Evolutionary conservation across 2,888 invertebrate genomes (phyloP).

Genomic region (Thymelicus sylvestris): DNA sequence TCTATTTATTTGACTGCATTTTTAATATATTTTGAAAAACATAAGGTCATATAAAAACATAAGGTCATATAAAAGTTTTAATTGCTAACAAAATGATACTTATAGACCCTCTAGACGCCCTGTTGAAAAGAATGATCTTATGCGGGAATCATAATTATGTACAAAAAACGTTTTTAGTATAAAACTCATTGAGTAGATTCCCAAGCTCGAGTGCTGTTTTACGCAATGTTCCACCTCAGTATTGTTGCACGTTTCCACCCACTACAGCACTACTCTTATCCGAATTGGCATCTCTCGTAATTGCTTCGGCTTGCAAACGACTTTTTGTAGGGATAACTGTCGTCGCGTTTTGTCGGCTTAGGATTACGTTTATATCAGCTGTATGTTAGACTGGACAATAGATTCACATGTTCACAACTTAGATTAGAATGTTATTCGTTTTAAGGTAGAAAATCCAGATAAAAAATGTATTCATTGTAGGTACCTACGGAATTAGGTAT

Average conservation of each 20-base stretch:
- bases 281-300: conserved; percentile 26
- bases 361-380: not conserved
- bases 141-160: too few species aligned
- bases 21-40: too few species aligned
- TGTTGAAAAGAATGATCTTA: too few species aligned
- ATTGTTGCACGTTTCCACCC: conserved; percentile 24
- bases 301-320: conserved; percentile 20
- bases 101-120: too few species aligned
- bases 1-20: too few species aligned
- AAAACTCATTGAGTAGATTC: conserved; percentile 32
- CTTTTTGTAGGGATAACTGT: conserved; percentile 28
- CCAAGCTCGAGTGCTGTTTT: conserved; percentile 24
- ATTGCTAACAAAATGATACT: too few species aligned
- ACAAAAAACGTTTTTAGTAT: conserved; percentile 22
- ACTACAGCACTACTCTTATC: conserved; percentile 21
- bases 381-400: not conserved
- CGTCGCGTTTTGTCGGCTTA: conserved; percentile 25
- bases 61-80: too few species aligned
- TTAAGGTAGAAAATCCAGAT: not conserved
- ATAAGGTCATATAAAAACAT: too few species aligned
- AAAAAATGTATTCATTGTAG: not conserved
- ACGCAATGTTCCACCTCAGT: conserved; percentile 13
- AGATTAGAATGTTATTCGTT: not conserved
- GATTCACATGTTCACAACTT: not conserved
- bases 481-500: too few species aligned